Evolutionary conservation across 1,140 invertebrate genomes (phyloP).

Genomic region (Pantala flavescens): DNA sequence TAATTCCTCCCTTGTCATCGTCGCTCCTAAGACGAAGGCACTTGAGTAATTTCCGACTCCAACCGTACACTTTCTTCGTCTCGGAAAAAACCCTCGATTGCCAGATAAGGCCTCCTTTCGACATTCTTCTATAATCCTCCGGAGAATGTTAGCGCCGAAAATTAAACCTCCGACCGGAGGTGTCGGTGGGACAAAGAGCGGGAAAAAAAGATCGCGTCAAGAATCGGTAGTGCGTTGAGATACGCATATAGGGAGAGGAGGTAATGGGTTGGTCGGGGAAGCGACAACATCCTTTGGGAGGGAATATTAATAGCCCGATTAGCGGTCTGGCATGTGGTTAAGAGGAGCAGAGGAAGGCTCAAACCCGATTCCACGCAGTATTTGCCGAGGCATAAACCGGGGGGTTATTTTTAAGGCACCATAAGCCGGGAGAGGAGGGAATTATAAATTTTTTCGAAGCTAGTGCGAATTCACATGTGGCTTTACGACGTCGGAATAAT

Average conservation of each 20-base stretch:
- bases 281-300: not conserved
- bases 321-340: slow-evolving; percentile 2
- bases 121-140: too few relatives aligned
- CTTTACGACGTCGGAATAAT: not conserved
- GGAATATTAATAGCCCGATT: slow-evolving; percentile 9
- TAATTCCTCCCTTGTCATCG: too few relatives aligned
- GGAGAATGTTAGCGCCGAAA: too few relatives aligned
- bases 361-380: not conserved
- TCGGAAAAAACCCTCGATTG: too few relatives aligned
- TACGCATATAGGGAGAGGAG: not conserved
- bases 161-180: too few relatives aligned
- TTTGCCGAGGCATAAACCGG: not conserved
- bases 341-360: not conserved
- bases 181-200: not conserved
- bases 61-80: too few relatives aligned
- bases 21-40: too few relatives aligned
- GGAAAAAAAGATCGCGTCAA: not conserved
- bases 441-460: not conserved
- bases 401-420: not conserved
- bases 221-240: not conserved
- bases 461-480: not conserved
- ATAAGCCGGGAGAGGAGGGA: not conserved
- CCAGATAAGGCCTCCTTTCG: too few relatives aligned
- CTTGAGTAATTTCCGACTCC: too few relatives aligned
- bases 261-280: not conserved